Evolutionary conservation across 2,888 invertebrate genomes (phyloP), one percentile per base, ranked within the genome.

Genomic region (Mimas tiliae): DNA sequence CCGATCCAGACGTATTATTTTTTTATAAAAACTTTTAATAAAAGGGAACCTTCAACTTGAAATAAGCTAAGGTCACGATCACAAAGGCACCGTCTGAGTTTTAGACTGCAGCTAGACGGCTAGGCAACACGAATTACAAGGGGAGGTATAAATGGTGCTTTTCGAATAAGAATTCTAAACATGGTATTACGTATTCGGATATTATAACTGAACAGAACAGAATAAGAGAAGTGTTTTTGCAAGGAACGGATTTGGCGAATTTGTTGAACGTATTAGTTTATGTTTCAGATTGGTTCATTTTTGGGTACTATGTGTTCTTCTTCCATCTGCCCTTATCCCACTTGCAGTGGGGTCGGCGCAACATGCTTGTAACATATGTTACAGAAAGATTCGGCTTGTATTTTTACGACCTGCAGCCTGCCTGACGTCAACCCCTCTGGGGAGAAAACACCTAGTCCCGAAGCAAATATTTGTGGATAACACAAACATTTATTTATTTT

Each of bases 1-100:
- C 85, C 81, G 75, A 71, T 68, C 82, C 88, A 89, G 86, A 88
- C 88, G 79, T 84, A 82, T 84, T 84, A 78, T 81, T 82, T 82
- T 81, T 82, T 82, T 83, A 71, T 69, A 72, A 69, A 71, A 72
- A 58, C 62, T 12, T 16, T 55, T 58, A 68, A 89, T 81, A 89
- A 91, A 85, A 68, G 85, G 75, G 80, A 86, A 90, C 92, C 91
- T 92, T 93, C 89, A 92, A 92, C 91, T 91, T 91, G 90, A 89
- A 87, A 86, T 87, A 88, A 86, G 85, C 83, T 90, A 91, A 93
- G 93, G 92, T 92, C 91, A 86, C 67, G 69, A 66, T 27, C 67
- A 88, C 81, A 89, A 89, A 86, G 42, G 76, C 70, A 68, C 73
- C 75, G 80, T 73, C 74, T 78, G 81, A 75, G 71, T 75, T 80